Base-by-base conservation (phyloP, 2,888 invertebrate genomes). In the Zootermopsis nevadensis region DNA sequence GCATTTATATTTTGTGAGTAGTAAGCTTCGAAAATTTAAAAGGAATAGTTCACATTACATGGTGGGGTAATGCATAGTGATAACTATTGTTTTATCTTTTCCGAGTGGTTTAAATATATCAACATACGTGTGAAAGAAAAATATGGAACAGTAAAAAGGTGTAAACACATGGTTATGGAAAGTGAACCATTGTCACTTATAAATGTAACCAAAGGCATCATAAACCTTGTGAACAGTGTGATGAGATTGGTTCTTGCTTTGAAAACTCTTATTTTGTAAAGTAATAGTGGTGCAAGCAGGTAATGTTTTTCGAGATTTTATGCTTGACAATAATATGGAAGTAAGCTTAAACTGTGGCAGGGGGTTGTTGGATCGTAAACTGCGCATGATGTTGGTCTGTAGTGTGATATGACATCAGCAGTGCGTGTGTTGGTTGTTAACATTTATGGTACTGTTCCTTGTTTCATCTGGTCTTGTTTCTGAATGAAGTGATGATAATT, bases 251-350 rank as follows among this genome's bases (percentile, higher is more conserved):
- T 30, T 67, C 69, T 77, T 77, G 77, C 77, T 77, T 55, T 33
- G 77, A 55, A 77, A 77, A 77, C 55, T 30, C 19, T 55, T 77
- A 77, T 77, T 77, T 77, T 77, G 77, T 77, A 55, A 48, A 77
- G 77, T 77, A 77, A 77, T 77, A 53, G 31, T 55, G 69, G 33
- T 55, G 33, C 77, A 77, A 77, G 31, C 55, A 55, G 55, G 55
- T n/a, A 77, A 31, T 6, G 53, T 55, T 77, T 77, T 6, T 53
- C 35, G 42, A 81, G 74, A 74, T 81, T 81, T 81, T 74, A 81
- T 81, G 53, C 74, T 72, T 74, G 81, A 81, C 81, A 81, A 81
- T 81, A 81, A 81, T 81, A 31, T 24, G 33, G 24, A 33, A 77
- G 19, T 69, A 30, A 31, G 69, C 69, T 19, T 69, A 33, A 31